Evolutionary conservation across 1,140 invertebrate species (phyloP), one percentile per base, ranked within the genome.

Genomic region (Agrypnia vestita): DNA sequence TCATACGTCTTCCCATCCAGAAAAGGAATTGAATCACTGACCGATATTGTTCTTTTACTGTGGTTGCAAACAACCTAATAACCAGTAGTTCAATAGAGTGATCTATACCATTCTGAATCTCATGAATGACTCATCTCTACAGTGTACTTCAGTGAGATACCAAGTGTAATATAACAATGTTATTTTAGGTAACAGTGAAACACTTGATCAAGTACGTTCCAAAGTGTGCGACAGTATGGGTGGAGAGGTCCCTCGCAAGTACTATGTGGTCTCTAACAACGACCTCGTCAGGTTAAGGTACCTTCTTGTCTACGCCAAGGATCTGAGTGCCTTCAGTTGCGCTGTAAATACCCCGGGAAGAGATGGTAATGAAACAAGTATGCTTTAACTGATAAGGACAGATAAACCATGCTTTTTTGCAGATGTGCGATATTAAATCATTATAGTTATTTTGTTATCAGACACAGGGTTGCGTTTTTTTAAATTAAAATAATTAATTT

Each of bases 281-380:
- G 94, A 96, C 84, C 87, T 95, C 76, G 90, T 96, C 11, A 90
- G 93, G 84, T 90, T 96, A 10, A 91, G 94, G 72, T 96, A 96
- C 86, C 87, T 97, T 15, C 87, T 97, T 21, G 90, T 97, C 12
- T 97, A 95, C 82, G 92, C 91, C 64, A 90, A 91, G 85, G 86
- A 89, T 44, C 43, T n/a, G 0, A 25, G 59, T 47, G 12, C 78
- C 64, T 74, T 74, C 12, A 74, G 43, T n/a, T 80, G 44, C 19
- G n/a, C 35, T 44, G 15, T 17, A 4, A 69, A 6, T 21, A 61
- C 3, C 35, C 53, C 11, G 17, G 35, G 15, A 43, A 15, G 15
- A 21, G 51, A 59, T 49, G 72, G 72, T 75, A 71, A 35, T 1
- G 25, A 35, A 35, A 35, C 25, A 35, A 35, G 6, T 35, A 6